A percentile compares a stretch with the other conserved stretches of the same genome.
Conservation (phyloP, 2,888 invertebrate genomes). For the Drosophila austrosaltans region DNA sequence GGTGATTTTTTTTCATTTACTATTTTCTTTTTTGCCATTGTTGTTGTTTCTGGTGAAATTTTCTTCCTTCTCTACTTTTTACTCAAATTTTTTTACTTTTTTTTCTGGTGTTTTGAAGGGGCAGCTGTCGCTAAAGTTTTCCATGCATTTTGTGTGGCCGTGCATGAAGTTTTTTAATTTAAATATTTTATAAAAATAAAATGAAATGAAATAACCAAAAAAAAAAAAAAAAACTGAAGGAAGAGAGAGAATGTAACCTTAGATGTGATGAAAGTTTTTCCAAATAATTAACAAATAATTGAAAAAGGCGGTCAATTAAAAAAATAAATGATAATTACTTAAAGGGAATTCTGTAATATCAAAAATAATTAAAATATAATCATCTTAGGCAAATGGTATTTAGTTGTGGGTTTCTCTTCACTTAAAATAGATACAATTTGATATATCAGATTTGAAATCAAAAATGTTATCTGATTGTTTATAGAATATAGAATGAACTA, state of each 20-base stretch:
- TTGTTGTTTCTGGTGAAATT: constrained; percentile 16
- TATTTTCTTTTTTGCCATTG: neutral
- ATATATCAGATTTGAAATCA: too few species aligned
- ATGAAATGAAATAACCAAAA: constrained; percentile 25
- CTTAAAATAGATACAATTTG: too few species aligned
- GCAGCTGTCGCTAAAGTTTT: constrained; percentile 52
- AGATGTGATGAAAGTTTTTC: constrained; percentile 22
- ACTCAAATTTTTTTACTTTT: constrained; percentile 32
- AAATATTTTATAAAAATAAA: constrained; percentile 49
- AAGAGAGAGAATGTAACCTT: constrained; percentile 27
- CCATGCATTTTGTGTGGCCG: constrained; percentile 54
- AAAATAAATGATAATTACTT: neutral
- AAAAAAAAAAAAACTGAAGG: neutral
- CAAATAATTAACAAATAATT: neutral
- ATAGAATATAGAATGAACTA: too few species aligned
- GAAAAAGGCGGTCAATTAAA: neutral
- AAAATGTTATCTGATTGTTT: too few species aligned
- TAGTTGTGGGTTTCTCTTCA: too few species aligned
- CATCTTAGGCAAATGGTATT: too few species aligned
- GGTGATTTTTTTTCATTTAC: constrained; percentile 13
- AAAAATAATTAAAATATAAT: too few species aligned
- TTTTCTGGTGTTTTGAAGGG: constrained; percentile 37
- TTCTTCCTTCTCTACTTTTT: constrained; percentile 11
- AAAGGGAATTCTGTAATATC: too few species aligned
- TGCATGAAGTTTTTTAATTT: constrained; percentile 55